Evolutionary conservation across 2,888 invertebrate species (phyloP), one percentile per base, ranked within the genome.

Genomic region (Diadromus collaris): DNA sequence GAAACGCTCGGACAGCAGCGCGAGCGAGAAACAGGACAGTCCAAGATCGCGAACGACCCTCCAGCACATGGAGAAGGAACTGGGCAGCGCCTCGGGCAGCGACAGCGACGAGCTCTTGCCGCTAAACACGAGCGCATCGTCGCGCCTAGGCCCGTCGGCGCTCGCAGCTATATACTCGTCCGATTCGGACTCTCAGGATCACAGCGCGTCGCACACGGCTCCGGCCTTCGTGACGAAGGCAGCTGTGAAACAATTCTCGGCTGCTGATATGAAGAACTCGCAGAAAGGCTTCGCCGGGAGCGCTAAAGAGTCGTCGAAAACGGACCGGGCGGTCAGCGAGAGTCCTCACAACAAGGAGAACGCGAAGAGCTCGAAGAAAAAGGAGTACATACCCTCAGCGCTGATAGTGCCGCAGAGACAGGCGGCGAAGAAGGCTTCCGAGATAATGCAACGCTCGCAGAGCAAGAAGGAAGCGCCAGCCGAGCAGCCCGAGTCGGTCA

Each of bases 341-440:
- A 80, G 78, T 6, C 74, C 86, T 21, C 92, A 92, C 83, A 92
- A 92, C 82, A 93, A 92, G 82, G 92, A 92, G 81, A 92, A 92
- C 79, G 91, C 91, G 3, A 90, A 88, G 65, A 78, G 83, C 0
- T 65, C 72, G 76, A 90, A 90, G 80, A 91, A 89, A 85, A 93
- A 93, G 84, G 93, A 93, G 76, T 92, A 93, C 85, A 88, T 91
- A 81, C 94, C 95, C n/a, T 94, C 96, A 1, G 96, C 97, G 91
- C 92, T 97, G 68, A 97, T 97, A 82, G 97, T 97, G 54, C 97
- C 97, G 2, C 97, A 97, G 89, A 92, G 97, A 69, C 96, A 97
- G 91, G 97, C 97, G 34, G 97, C 97, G 32, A 97, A 97, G 89
- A 97, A 97, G 88, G 97, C 97, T 0, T 96, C 96, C 1, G 97